Evolutionary conservation across 2,888 invertebrate species (phyloP), one percentile per base, ranked within the genome.

Genomic region (Athalia circularis): DNA sequence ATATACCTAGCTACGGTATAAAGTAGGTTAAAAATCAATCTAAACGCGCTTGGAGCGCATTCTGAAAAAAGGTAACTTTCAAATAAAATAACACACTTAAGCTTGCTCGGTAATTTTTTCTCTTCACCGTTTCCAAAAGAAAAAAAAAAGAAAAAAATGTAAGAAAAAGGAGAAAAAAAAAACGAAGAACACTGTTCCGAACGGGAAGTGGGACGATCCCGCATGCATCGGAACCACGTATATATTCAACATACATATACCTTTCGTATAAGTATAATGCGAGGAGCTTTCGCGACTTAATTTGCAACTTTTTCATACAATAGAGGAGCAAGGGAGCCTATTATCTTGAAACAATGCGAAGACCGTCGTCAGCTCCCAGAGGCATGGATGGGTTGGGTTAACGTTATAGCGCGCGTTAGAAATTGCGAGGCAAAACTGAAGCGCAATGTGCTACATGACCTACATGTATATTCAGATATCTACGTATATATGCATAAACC

Each of bases 301-400:
- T 75, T 75, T 75, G 75, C 75, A 75, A 75, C 48, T 75, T 75
- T 75, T 75, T 75, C 61, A 61, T 48, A 64, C 75, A 62, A 75
- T 64, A 50, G 75, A 50, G 43, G 11, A 62, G 50, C 62, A 75
- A 47, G 59, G 72, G 43, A 43, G 72, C 57, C 72, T 75, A 61
- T 75, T 64, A 64, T 75, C 75, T 75, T 75, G 75, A 62, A 75
- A 75, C 75, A 75, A 75, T 75, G 75, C 29, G 29, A 75, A 59
- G 57, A 72, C 72, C 72, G 72, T 72, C 72, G 72, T 72, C 72
- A 72, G 72, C 29, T 29, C 29, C 57, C 57, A 72, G 72, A 57
- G 59, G 43, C 59, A 54, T 8, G 54, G 54, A 11, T 54, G 62
- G 62, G 62, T 62, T 62, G n/a, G 72, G 72, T 59, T 57, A 11